These are phyloP conservation scores for Ostrea denselamellosa DNA, from an alignment of 1,140 invertebrate genomes.

Conservation along the genomic window DNA sequence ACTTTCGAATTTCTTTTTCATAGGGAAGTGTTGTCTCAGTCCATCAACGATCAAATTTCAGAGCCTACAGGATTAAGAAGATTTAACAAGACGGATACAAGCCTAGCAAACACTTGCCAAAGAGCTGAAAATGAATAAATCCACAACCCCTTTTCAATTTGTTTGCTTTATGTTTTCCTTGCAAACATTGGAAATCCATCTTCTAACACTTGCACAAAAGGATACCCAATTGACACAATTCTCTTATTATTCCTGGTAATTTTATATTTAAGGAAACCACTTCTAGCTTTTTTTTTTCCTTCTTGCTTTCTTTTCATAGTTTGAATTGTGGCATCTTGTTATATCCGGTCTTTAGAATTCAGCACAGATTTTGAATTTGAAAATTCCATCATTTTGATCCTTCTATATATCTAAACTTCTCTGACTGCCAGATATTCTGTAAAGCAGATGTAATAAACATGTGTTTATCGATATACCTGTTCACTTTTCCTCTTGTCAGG, in stretches of 20 bases:
- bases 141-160: not conserved
- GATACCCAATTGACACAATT: conserved; percentile 30
- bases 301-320: not conserved
- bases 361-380: too few relatives aligned
- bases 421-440: too few relatives aligned
- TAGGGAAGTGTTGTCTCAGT: not conserved
- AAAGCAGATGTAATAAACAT: too few relatives aligned
- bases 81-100: not conserved
- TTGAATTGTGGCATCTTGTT: not conserved
- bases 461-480: too few relatives aligned
- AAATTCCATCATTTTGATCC: too few relatives aligned
- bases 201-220: not conserved
- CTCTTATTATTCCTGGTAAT: conserved; percentile 6
- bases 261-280: not conserved
- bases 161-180: not conserved
- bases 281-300: not conserved
- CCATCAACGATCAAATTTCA: conserved; percentile 10
- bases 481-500: too few relatives aligned
- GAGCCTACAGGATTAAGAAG: conserved; percentile 23
- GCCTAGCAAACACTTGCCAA: conserved; percentile 20
- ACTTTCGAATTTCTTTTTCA: not conserved
- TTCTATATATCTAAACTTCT: too few relatives aligned
- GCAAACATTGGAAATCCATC: conserved; percentile 1
- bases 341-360: conserved; percentile 4
- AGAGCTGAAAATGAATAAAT: not conserved